Conservation (phyloP, 2,888 invertebrate genomes). For the Pediacus dermestoides region DNA sequence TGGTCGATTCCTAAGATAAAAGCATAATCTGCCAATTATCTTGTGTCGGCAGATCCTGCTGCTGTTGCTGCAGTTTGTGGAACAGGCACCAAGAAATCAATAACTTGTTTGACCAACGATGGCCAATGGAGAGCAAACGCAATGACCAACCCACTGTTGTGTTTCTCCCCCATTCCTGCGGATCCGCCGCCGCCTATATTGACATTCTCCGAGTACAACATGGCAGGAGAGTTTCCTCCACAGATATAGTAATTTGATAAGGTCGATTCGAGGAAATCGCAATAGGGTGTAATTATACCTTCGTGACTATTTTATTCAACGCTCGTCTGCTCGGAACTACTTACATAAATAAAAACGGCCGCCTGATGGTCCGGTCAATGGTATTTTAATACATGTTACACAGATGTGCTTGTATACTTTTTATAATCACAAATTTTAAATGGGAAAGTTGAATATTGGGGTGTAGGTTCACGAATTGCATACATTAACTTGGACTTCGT, state of each 20-base stretch:
- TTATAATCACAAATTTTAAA: too few relatives aligned
- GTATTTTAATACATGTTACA: too few relatives aligned
- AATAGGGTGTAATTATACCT: conserved; percentile 32
- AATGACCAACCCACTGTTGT: conserved; percentile 19
- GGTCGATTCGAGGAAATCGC: conserved; percentile 29
- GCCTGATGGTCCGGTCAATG: conserved; percentile 8
- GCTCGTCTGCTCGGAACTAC: too few relatives aligned
- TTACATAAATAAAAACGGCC: too few relatives aligned
- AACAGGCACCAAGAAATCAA: conserved; percentile 30
- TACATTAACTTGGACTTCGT: too few relatives aligned
- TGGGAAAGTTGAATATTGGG: too few relatives aligned
- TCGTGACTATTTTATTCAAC: conserved; percentile 26
- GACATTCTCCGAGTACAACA: conserved; percentile 21
- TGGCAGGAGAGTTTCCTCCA: conserved; percentile 13
- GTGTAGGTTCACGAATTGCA: too few relatives aligned
- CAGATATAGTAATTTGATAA: conserved; percentile 29
- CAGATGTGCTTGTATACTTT: too few relatives aligned
- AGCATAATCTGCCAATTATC: too few relatives aligned
- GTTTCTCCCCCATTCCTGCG: conserved; percentile 20
- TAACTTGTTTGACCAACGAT: conserved; percentile 40
- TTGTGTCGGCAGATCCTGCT: conserved; percentile 6
- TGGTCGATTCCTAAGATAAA: too few relatives aligned
- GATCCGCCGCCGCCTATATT: conserved; percentile 10
- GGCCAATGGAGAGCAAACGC: conserved; percentile 36
- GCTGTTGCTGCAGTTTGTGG: not conserved